These are phyloP conservation scores for Drosophila diplacantha DNA, from an alignment of 2,888 invertebrate species.

Conservation along the genomic window DNA sequence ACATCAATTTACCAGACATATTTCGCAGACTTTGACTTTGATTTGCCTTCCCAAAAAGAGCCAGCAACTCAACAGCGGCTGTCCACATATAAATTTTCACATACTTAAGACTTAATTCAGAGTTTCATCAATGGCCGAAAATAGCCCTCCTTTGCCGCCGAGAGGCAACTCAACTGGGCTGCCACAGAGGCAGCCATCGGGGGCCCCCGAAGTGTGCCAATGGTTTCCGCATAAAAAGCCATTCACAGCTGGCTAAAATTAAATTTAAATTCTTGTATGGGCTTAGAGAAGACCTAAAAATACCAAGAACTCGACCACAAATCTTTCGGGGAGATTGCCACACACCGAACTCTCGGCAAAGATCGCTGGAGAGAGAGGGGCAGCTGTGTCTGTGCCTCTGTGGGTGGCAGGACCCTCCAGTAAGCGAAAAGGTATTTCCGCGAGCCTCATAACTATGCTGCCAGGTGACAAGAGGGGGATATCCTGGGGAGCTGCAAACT, in stretches of 20 bases:
- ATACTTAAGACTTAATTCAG: conserved; percentile 26
- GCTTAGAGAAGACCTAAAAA: conserved; percentile 17
- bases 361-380: conserved; percentile 11
- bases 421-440: conserved; percentile 36
- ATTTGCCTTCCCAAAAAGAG: not conserved
- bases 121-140: conserved; percentile 27
- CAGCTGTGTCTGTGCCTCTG: not conserved
- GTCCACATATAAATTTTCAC: conserved; percentile 19
- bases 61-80: not conserved
- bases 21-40: not conserved
- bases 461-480: conserved; percentile 40
- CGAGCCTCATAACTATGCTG: conserved; percentile 50
- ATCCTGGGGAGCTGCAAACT: not conserved
- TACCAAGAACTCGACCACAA: conserved; percentile 19
- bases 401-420: not conserved
- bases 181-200: not conserved
- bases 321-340: conserved; percentile 9
- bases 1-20: not conserved
- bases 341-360: not conserved
- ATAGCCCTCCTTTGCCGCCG: not conserved
- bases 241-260: conserved; percentile 26
- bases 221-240: conserved; percentile 21
- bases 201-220: conserved; percentile 12
- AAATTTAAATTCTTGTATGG: conserved; percentile 15
- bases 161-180: not conserved